These are phyloP conservation scores for Pteropus rufus DNA, from an alignment of 2,797 vertebrate genomes.

Conservation along the genomic window DNA sequence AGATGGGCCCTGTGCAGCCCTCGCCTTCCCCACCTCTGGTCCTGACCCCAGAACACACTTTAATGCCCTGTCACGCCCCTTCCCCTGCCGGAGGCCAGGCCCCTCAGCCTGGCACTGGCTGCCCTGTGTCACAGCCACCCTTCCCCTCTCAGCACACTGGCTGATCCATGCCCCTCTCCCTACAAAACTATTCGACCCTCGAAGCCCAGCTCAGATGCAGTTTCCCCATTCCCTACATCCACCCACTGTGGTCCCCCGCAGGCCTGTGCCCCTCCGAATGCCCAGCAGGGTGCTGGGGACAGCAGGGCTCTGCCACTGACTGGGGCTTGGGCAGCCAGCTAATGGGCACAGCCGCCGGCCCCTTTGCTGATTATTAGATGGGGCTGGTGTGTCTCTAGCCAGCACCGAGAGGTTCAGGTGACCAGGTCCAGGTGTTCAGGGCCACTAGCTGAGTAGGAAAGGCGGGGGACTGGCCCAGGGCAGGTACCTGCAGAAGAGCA, in stretches of 20 bases:
- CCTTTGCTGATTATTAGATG: background rate
- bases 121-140: background rate
- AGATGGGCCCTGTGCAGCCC: background rate
- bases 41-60: background rate
- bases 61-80: fast-evolving
- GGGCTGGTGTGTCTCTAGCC: background rate
- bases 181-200: background rate
- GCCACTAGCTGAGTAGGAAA: background rate
- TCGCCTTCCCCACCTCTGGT: background rate
- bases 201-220: background rate
- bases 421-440: too few relatives aligned
- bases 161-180: background rate
- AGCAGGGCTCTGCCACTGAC: background rate
- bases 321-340: background rate
- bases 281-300: background rate
- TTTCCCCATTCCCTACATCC: background rate
- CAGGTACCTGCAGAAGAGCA: constrained; percentile 88
- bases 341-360: background rate
- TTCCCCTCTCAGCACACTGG: background rate
- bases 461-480: fast-evolving
- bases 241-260: background rate
- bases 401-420: background rate
- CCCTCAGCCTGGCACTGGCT: background rate
- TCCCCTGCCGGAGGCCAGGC: background rate
- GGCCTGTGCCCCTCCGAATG: background rate